Conservation (phyloP, 2,888 invertebrate genomes). For the Plebejus argus region DNA sequence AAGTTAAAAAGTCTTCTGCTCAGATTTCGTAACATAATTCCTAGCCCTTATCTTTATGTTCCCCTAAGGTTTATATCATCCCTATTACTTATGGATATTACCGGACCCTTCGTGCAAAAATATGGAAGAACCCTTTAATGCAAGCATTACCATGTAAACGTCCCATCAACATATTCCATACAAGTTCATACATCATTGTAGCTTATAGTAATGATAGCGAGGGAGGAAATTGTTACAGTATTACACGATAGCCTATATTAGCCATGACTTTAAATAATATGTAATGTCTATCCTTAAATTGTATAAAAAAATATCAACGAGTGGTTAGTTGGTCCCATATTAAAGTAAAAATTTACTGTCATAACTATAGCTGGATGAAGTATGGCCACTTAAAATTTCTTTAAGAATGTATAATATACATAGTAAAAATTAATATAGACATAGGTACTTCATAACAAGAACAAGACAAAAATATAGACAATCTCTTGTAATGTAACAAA, state of each 20-base stretch:
- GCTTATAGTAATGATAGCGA: slow-evolving; percentile 14
- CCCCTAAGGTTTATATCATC: slow-evolving; percentile 22
- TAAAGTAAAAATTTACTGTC: too few species aligned
- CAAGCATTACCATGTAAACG: slow-evolving; percentile 26
- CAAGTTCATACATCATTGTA: slow-evolving; percentile 29
- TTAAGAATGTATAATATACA: too few species aligned
- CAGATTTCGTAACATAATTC: slow-evolving; percentile 9
- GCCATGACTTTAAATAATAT: background rate
- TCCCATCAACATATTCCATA: slow-evolving; percentile 23
- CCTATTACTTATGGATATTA: slow-evolving; percentile 17
- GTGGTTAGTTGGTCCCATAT: background rate
- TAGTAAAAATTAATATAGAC: too few species aligned
- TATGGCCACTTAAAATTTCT: too few species aligned
- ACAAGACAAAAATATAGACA: too few species aligned
- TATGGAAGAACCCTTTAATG: slow-evolving; percentile 25
- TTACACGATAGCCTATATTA: background rate
- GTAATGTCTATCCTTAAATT: background rate
- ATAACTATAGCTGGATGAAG: too few species aligned
- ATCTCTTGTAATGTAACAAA: too few species aligned
- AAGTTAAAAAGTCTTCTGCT: slow-evolving; percentile 4
- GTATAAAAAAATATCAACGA: background rate
- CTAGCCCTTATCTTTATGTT: slow-evolving; percentile 23
- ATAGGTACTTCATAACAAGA: too few species aligned
- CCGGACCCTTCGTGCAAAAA: slow-evolving; percentile 23
- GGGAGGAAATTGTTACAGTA: background rate